phyloP scores from a whole-genome alignment of 2,797 vertebrate species.

The Melanotaenia maccullochi region DNA sequence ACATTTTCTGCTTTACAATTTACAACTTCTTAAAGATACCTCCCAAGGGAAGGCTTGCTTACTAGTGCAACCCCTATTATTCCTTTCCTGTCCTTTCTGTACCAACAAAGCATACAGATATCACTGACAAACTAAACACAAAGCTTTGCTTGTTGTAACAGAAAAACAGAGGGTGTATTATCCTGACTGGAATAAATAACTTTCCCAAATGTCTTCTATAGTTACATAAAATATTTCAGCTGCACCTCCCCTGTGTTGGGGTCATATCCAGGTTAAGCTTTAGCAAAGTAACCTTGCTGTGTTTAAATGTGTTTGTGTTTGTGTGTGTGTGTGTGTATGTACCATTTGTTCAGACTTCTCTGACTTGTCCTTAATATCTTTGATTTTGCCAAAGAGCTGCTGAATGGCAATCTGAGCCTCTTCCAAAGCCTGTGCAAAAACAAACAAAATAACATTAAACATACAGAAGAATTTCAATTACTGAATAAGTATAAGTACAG shows the following conservation, averaged over 20 bases:
- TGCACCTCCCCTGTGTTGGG: not conserved
- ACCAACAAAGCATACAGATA: not conserved
- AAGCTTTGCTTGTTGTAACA: constrained; percentile 1
- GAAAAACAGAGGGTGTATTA: constrained; percentile 52
- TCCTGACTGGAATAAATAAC: constrained; percentile 39
- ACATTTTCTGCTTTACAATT: constrained; percentile 39
- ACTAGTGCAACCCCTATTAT: constrained; percentile 30
- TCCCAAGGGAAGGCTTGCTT: constrained; percentile 42
- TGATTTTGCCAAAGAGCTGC: constrained; percentile 98
- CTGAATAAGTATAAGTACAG: not conserved
- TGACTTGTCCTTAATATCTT: constrained; percentile 99
- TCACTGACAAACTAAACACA: constrained; percentile 4
- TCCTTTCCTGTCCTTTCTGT: constrained; percentile 22
- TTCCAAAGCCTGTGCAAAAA: constrained; percentile 89
- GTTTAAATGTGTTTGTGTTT: constrained; percentile 10
- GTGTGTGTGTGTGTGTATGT: constrained; percentile 48
- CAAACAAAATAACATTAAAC: constrained; percentile 36
- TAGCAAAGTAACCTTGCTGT: constrained; percentile 12
- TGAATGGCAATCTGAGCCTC: constrained; percentile 98
- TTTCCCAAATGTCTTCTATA: constrained; percentile 25
- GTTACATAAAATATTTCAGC: constrained; percentile 19
- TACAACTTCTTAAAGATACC: constrained; percentile 47
- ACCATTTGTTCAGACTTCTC: constrained; percentile 99
- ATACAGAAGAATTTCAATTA: constrained; percentile 14
- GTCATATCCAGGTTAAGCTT: constrained; percentile 15